Percentiles rank a stretch among this genome's conserved stretches.
phyloP scores from a whole-genome alignment of 1,140 invertebrate genomes.

The Asobara japonica region DNA sequence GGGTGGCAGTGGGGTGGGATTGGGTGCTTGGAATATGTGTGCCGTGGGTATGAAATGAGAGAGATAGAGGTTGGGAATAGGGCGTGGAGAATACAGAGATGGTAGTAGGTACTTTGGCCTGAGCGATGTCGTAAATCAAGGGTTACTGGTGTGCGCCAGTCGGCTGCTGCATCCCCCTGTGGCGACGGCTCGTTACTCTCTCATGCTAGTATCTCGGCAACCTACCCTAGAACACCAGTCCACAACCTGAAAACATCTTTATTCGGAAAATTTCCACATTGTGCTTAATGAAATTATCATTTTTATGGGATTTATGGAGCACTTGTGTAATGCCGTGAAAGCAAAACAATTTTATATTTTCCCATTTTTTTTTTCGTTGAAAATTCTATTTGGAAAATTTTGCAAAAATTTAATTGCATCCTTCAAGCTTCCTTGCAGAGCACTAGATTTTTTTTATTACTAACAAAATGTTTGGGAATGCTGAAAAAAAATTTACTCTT shows the following conservation, averaged over 20 bases:
- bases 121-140: constrained; percentile 21
- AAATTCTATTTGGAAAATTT: too few relatives aligned
- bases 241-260: constrained; percentile 5
- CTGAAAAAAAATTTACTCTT: too few relatives aligned
- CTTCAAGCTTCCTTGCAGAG: too few relatives aligned
- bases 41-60: neutral
- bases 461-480: too few relatives aligned
- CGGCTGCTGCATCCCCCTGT: constrained; percentile 3
- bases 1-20: neutral
- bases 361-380: too few relatives aligned
- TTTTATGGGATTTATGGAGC: neutral
- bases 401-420: too few relatives aligned
- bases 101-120: constrained; percentile 21
- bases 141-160: constrained; percentile 3
- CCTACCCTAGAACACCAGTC: neutral
- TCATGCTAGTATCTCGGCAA: constrained; percentile 15
- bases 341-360: too few relatives aligned
- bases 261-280: constrained; percentile 12
- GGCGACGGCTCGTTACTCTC: constrained; percentile 22
- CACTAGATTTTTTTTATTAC: too few relatives aligned
- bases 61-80: neutral
- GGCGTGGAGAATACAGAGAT: neutral
- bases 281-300: neutral
- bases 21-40: neutral
- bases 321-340: too few relatives aligned